These are phyloP conservation scores for Psittacara wagleri DNA, from an alignment of 2,113 vertebrate species.

Conservation along the genomic window DNA sequence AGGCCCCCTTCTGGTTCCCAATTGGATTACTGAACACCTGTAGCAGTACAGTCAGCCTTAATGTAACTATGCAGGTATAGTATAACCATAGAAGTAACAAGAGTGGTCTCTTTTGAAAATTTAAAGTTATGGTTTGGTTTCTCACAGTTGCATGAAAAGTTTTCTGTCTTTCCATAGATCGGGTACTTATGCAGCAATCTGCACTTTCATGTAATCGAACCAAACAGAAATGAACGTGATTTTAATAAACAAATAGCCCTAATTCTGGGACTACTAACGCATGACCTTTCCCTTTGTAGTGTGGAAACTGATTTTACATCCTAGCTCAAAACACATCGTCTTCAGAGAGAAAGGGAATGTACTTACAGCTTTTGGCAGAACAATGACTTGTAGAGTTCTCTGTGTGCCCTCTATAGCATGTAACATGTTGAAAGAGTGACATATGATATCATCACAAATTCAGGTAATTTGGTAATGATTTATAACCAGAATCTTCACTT, in stretches of 20 bases:
- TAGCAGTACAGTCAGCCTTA: neutral
- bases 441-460: neutral
- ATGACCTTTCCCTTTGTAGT: neutral
- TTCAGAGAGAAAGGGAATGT: neutral
- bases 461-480: neutral
- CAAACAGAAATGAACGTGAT: neutral
- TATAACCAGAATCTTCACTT: neutral
- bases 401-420: neutral
- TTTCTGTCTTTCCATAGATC: neutral
- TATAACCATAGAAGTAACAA: neutral
- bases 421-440: neutral
- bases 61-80: neutral
- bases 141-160: neutral
- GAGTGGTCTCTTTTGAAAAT: neutral
- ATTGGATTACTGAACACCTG: accelerated
- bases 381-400: neutral
- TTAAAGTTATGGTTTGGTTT: neutral
- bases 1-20: neutral
- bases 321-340: neutral
- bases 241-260: neutral
- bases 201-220: neutral
- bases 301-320: neutral
- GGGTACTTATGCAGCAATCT: accelerated
- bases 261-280: neutral
- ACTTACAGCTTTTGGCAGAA: neutral